Evolutionary conservation across 1,140 invertebrate genomes (phyloP).

Genomic region (Liolophura sinensis): DNA sequence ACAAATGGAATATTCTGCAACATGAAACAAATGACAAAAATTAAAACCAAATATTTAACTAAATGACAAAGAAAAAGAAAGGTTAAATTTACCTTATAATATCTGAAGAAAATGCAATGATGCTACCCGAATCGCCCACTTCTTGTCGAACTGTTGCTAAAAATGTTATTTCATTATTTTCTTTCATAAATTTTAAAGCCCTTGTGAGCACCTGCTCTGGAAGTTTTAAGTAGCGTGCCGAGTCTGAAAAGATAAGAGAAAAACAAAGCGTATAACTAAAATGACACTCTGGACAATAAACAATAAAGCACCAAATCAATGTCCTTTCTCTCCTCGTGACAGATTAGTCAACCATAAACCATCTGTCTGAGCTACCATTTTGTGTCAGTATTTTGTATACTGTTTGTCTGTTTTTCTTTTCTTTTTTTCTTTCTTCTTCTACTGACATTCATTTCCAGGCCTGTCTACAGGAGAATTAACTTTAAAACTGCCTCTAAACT

Average conservation of each 20-base stretch:
- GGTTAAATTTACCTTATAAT: constrained; percentile 29
- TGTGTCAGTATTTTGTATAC: too few relatives aligned
- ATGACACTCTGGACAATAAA: too few relatives aligned
- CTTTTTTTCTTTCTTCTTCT: too few relatives aligned
- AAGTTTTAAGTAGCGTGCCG: constrained; percentile 28
- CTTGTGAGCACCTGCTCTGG: constrained; percentile 21
- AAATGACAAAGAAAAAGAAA: neutral
- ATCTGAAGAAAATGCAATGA: constrained; percentile 39
- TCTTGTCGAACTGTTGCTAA: constrained; percentile 43
- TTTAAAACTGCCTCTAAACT: too few relatives aligned
- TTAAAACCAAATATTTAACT: neutral
- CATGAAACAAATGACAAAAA: neutral
- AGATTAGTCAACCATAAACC: too few relatives aligned
- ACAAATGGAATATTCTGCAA: neutral
- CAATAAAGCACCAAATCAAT: too few relatives aligned
- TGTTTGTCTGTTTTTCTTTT: too few relatives aligned
- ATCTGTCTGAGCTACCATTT: too few relatives aligned
- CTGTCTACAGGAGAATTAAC: too few relatives aligned
- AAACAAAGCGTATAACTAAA: too few relatives aligned
- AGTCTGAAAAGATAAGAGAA: constrained; percentile 20
- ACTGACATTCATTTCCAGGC: too few relatives aligned
- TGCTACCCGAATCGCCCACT: constrained; percentile 39
- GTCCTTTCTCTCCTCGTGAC: too few relatives aligned
- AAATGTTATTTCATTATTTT: constrained; percentile 43
- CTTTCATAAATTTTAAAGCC: constrained; percentile 31